Conservation (phyloP, 2,888 invertebrate species). For the Antheraea assamensis region DNA sequence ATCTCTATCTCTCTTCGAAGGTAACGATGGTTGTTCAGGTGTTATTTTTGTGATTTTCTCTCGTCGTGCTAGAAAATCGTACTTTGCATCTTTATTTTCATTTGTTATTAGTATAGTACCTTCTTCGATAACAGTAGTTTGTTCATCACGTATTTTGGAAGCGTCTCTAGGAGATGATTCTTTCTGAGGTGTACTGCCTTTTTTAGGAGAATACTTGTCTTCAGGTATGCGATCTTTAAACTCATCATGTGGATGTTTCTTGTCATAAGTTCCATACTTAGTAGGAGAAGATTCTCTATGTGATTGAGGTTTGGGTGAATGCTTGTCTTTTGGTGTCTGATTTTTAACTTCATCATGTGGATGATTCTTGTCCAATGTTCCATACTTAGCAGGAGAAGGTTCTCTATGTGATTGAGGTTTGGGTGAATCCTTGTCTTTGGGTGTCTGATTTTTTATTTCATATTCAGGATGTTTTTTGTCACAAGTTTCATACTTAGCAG, state of each 20-base stretch:
- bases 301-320: constrained; percentile 14
- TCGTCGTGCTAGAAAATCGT: constrained; percentile 38
- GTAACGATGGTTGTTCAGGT: constrained; percentile 37
- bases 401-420: constrained; percentile 29
- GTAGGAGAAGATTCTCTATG: constrained; percentile 20
- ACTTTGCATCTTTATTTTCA: constrained; percentile 36
- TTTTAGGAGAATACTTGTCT: constrained; percentile 20
- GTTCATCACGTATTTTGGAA: neutral
- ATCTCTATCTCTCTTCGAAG: constrained; percentile 45
- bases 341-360: constrained; percentile 18
- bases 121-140: constrained; percentile 11
- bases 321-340: constrained; percentile 17
- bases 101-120: constrained; percentile 28
- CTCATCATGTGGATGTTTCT: constrained; percentile 15
- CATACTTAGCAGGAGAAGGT: constrained; percentile 45
- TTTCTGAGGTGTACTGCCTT: constrained; percentile 21
- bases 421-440: constrained; percentile 24
- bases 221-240: constrained; percentile 23
- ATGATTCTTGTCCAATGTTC: constrained; percentile 46
- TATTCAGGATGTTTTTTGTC: constrained; percentile 33
- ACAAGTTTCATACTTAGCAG: constrained; percentile 33
- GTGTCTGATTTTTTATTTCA: constrained; percentile 19
- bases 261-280: constrained; percentile 18
- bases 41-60: constrained; percentile 40
- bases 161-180: constrained; percentile 45